phyloP scores from a whole-genome alignment of 2,888 invertebrate genomes.

The Lithophane socia region DNA sequence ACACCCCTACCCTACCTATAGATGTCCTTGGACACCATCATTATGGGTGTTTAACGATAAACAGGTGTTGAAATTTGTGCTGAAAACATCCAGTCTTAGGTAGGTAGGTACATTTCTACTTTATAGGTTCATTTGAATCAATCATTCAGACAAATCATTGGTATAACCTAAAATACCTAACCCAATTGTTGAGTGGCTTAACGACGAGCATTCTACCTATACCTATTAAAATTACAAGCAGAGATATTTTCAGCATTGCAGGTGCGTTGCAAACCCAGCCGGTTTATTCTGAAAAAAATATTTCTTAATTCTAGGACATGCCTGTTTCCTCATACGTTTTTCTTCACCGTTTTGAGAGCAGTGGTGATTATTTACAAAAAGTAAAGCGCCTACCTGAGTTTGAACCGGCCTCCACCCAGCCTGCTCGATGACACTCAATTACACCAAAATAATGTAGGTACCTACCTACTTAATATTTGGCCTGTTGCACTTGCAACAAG shows the following conservation, averaged over 20 bases:
- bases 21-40: conserved; percentile 60
- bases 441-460: conserved; percentile 1
- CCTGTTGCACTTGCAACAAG: background rate
- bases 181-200: conserved; percentile 10
- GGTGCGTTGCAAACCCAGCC: background rate
- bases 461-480: background rate
- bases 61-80: conserved; percentile 36
- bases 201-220: too few relatives aligned
- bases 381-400: too few relatives aligned
- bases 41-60: conserved; percentile 48
- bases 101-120: background rate
- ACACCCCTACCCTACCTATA: too few relatives aligned
- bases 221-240: too few relatives aligned
- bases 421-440: background rate
- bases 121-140: conserved; percentile 20
- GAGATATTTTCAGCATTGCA: background rate
- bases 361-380: too few relatives aligned
- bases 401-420: too few relatives aligned
- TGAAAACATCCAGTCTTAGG: conserved; percentile 25
- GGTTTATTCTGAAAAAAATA: conserved; percentile 1
- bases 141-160: conserved; percentile 15
- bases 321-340: too few relatives aligned
- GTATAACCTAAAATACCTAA: conserved; percentile 7
- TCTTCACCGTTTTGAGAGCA: too few relatives aligned
- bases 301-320: too few relatives aligned